phyloP scores from a whole-genome alignment of 2,113 vertebrate genomes.

The Apteryx mantelli region DNA sequence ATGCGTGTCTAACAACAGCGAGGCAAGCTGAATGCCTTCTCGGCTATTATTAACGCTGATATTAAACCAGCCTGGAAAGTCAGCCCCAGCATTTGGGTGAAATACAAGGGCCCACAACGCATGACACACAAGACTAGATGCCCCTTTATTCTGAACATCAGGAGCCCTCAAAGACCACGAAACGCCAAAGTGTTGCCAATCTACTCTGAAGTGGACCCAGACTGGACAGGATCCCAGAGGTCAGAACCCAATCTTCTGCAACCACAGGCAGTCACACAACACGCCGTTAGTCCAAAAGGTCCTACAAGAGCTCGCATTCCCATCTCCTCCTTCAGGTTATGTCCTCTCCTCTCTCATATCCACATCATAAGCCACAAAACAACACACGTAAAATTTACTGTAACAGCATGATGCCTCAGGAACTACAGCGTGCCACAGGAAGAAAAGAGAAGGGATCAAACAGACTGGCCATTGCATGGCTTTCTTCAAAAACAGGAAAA shows the following conservation, averaged over 20 bases:
- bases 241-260: background rate
- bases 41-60: background rate
- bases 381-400: background rate
- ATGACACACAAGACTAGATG: background rate
- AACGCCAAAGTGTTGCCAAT: background rate
- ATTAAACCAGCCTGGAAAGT: background rate
- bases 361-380: background rate
- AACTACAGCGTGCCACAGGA: background rate
- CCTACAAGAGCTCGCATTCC: background rate
- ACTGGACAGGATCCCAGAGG: background rate
- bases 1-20: background rate
- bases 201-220: background rate
- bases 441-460: background rate
- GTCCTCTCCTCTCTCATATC: background rate
- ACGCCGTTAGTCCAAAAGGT: background rate
- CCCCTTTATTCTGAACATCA: background rate
- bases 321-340: background rate
- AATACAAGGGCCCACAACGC: background rate
- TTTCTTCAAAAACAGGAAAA: background rate
- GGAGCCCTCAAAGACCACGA: background rate
- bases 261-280: background rate
- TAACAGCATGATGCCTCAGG: background rate
- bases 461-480: accelerated
- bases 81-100: background rate
- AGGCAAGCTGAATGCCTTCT: too few relatives aligned